Percentiles rank a stretch among this genome's conserved stretches.
These are phyloP conservation scores for Episyrphus balteatus DNA, from an alignment of 1,140 invertebrate species.

Conservation along the genomic window DNA sequence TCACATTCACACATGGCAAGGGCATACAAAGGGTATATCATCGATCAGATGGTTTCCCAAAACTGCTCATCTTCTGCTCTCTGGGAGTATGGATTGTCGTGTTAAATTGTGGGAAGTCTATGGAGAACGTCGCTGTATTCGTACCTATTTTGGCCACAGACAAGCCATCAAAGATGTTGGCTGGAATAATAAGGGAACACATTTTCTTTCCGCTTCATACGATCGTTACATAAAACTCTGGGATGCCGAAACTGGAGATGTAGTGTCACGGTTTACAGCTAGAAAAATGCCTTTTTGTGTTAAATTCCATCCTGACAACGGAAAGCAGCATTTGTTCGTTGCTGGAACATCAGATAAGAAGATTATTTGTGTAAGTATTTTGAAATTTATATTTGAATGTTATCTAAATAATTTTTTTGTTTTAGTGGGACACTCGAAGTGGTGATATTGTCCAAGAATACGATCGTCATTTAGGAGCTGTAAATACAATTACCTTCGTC, in stretches of 20 bases:
- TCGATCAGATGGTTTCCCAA: slow-evolving; percentile 92
- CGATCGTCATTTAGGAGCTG: slow-evolving; percentile 95
- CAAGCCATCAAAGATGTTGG: slow-evolving; percentile 94
- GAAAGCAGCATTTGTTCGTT: slow-evolving; percentile 96
- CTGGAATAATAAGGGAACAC: slow-evolving; percentile 89
- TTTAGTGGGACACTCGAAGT: slow-evolving; percentile 87
- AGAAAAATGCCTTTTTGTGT: slow-evolving; percentile 94
- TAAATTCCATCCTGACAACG: slow-evolving; percentile 95
- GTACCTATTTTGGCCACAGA: slow-evolving; percentile 93
- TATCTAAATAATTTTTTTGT: slow-evolving; percentile 6
- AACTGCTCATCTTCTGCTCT: slow-evolving; percentile 89
- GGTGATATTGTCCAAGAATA: slow-evolving; percentile 98
- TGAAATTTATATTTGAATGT: background rate
- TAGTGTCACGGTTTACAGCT: slow-evolving; percentile 84
- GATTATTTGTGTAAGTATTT: slow-evolving; percentile 84
- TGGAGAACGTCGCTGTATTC: slow-evolving; percentile 83
- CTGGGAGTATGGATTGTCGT: slow-evolving; percentile 92
- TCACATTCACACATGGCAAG: slow-evolving; percentile 92
- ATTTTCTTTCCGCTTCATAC: slow-evolving; percentile 90
- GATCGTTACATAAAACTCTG: slow-evolving; percentile 94
- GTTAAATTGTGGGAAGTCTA: slow-evolving; percentile 99
- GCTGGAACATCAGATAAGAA: slow-evolving; percentile 98
- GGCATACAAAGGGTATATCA: slow-evolving; percentile 95
- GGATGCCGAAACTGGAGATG: slow-evolving; percentile 96
- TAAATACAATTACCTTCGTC: slow-evolving; percentile 98